Conservation (phyloP, 2,797 vertebrate genomes). For the Sternotherus odoratus region DNA sequence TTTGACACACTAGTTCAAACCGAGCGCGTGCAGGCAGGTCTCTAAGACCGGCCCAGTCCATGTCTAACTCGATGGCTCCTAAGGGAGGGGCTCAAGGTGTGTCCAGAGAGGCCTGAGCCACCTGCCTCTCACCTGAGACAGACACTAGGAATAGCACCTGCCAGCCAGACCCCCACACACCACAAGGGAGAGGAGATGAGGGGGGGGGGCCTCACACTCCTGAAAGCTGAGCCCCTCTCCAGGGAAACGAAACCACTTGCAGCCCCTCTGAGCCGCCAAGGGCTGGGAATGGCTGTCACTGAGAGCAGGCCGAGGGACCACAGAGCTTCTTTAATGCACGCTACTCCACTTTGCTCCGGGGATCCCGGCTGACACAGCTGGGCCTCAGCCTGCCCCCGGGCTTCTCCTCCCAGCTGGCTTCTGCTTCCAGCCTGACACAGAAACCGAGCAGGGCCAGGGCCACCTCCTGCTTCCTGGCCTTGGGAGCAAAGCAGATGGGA, state of each 20-base stretch:
- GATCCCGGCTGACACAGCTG: neutral
- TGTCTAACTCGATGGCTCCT: too few relatives aligned
- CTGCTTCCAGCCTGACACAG: neutral
- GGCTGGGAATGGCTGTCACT: too few relatives aligned
- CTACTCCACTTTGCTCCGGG: neutral
- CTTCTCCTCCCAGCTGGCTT: neutral
- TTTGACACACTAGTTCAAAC: too few relatives aligned
- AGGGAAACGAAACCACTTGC: too few relatives aligned
- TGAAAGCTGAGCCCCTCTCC: too few relatives aligned
- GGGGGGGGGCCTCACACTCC: rapidly evolving
- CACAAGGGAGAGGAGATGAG: neutral
- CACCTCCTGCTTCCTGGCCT: neutral
- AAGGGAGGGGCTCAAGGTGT: neutral
- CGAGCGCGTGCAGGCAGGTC: too few relatives aligned
- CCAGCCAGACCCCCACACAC: neutral
- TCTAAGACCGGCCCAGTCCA: too few relatives aligned
- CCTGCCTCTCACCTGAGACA: neutral
- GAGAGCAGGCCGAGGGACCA: too few relatives aligned
- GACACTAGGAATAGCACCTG: neutral
- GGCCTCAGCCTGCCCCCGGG: neutral
- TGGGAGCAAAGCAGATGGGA: neutral
- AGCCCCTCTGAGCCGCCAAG: too few relatives aligned
- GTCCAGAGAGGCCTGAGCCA: neutral
- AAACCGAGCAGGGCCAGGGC: neutral
- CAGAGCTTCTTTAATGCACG: too few relatives aligned